A percentile compares a stretch with the other conserved stretches of the same genome.
phyloP scores from a whole-genome alignment of 2,888 invertebrate species.

The Zeuzera pyrina region DNA sequence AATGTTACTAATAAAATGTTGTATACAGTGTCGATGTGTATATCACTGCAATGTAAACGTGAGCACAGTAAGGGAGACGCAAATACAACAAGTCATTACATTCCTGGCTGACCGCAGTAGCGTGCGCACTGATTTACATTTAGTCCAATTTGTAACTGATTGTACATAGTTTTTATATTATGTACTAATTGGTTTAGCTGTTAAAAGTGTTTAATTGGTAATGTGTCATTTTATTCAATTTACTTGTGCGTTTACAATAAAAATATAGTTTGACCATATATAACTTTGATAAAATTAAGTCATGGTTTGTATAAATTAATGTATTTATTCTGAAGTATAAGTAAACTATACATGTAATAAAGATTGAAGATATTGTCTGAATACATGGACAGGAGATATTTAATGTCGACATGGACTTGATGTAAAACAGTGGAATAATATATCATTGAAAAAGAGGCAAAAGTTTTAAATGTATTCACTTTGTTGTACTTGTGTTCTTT shows the following conservation, averaged over 20 bases:
- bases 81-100: conserved; percentile 67
- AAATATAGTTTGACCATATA: too few species aligned
- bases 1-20: conserved; percentile 1
- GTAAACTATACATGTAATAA: too few species aligned
- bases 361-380: too few species aligned
- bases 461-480: conserved; percentile 55
- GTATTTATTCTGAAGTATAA: too few species aligned
- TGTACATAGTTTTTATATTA: too few species aligned
- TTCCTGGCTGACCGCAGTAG: conserved; percentile 40
- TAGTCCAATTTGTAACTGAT: conserved; percentile 33
- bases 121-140: conserved; percentile 67
- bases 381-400: too few species aligned
- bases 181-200: too few species aligned
- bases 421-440: conserved; percentile 66
- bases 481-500: conserved; percentile 74
- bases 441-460: conserved; percentile 25
- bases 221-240: too few species aligned
- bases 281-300: too few species aligned
- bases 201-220: too few species aligned
- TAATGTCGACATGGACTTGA: conserved; percentile 59
- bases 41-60: neutral
- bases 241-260: too few species aligned
- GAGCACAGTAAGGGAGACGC: conserved; percentile 51
- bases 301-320: too few species aligned
- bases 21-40: neutral